These are phyloP conservation scores for Drosophila malerkotliana DNA, from an alignment of 1,140 invertebrate species.

Conservation along the genomic window DNA sequence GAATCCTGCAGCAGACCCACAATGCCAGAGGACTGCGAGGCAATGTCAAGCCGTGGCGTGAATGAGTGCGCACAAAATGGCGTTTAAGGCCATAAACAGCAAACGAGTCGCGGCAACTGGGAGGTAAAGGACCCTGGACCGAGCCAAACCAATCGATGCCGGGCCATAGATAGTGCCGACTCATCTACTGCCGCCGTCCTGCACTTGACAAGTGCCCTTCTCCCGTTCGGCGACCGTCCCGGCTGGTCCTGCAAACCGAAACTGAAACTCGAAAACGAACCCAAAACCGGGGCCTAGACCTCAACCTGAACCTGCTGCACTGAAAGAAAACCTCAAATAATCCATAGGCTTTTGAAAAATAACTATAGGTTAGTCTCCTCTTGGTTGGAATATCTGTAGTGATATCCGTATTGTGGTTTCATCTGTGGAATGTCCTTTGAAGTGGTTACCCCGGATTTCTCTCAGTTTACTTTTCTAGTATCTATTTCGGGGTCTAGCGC, in stretches of 20 bases:
- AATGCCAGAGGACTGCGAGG: slow-evolving; percentile 28
- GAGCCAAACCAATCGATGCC: slow-evolving; percentile 70
- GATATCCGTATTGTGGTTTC: too few species aligned
- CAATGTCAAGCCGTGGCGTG: slow-evolving; percentile 62
- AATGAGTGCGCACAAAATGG: slow-evolving; percentile 79
- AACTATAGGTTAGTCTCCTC: background rate
- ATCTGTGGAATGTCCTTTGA: background rate
- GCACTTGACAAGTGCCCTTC: slow-evolving; percentile 62
- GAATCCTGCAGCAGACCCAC: slow-evolving; percentile 24
- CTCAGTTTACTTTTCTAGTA: slow-evolving; percentile 18
- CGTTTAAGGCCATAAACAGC: slow-evolving; percentile 78
- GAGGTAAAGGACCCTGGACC: slow-evolving; percentile 31
- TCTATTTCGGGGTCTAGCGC: slow-evolving; percentile 50
- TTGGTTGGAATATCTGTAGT: too few species aligned
- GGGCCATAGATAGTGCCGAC: slow-evolving; percentile 65
- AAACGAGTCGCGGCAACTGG: slow-evolving; percentile 20
- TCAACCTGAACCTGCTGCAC: slow-evolving; percentile 22
- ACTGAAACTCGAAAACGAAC: slow-evolving; percentile 13
- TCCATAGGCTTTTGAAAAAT: background rate
- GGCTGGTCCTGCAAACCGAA: slow-evolving; percentile 23
- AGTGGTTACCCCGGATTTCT: background rate
- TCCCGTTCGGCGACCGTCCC: slow-evolving; percentile 13
- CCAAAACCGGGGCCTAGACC: slow-evolving; percentile 23
- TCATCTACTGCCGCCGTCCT: slow-evolving; percentile 57
- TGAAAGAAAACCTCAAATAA: background rate